Percentiles rank a stretch among this genome's conserved stretches.
These are phyloP conservation scores for Beaufortia kweichowensis DNA, from an alignment of 2,113 vertebrate species.

Conservation along the genomic window DNA sequence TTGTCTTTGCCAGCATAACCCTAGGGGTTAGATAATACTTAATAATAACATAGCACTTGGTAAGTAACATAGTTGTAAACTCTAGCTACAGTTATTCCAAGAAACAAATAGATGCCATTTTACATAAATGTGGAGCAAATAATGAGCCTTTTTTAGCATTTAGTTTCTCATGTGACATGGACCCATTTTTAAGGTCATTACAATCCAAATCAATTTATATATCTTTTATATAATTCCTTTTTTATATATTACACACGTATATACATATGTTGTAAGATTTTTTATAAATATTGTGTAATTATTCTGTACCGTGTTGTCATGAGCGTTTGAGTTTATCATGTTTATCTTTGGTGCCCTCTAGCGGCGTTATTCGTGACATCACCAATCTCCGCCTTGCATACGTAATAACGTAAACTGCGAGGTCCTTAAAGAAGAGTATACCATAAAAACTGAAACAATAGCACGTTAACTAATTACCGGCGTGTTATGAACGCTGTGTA, in stretches of 20 bases:
- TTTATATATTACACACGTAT: no score
- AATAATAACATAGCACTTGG: neutral
- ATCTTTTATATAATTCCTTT: no score
- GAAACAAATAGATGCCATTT: neutral
- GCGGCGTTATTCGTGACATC: neutral
- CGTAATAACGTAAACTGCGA: neutral
- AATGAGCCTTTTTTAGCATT: no score
- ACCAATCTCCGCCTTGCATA: neutral
- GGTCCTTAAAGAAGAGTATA: conserved; percentile 13
- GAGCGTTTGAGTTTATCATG: no score
- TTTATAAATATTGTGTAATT: no score
- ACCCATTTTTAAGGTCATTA: no score
- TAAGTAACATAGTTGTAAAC: conserved; percentile 1
- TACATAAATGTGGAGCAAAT: neutral
- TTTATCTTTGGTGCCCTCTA: neutral
- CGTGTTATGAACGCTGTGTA: neutral
- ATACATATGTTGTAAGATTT: no score
- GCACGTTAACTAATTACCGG: neutral
- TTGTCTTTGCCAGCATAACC: neutral
- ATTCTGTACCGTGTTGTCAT: no score
- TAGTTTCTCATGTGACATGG: no score
- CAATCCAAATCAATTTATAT: no score
- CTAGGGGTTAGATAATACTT: neutral
- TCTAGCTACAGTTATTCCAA: neutral
- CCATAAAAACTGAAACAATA: neutral